Conservation (phyloP, 2,888 invertebrate genomes). For the Sycophila texana region DNA sequence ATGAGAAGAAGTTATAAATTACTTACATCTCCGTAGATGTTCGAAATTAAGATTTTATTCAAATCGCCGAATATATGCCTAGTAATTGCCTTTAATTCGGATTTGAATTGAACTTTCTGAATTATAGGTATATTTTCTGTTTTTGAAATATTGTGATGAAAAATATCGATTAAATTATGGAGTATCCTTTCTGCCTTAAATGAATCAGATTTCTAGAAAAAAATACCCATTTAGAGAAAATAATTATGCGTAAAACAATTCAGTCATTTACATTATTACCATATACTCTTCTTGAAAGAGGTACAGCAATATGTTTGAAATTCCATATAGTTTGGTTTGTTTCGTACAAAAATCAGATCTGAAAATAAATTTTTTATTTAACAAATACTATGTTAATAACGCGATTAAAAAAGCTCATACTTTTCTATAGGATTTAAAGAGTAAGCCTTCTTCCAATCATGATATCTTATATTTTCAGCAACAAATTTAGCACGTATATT, state of each 20-base stretch:
- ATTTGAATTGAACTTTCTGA: neutral
- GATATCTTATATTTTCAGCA: constrained; percentile 23
- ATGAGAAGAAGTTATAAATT: neutral
- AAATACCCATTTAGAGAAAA: neutral
- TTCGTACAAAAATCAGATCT: constrained; percentile 30
- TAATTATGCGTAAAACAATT: no score
- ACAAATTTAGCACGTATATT: constrained; percentile 29
- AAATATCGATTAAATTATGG: neutral
- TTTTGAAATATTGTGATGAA: constrained; percentile 19
- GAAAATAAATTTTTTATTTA: neutral
- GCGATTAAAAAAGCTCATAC: constrained; percentile 1
- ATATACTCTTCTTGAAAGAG: neutral
- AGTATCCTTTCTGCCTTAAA: neutral
- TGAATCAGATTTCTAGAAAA: neutral
- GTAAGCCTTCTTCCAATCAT: neutral
- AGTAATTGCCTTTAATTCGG: constrained; percentile 23
- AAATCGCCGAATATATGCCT: constrained; percentile 8
- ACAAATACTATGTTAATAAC: no score
- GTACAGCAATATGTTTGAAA: neutral
- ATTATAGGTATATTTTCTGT: neutral
- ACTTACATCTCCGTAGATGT: constrained; percentile 20
- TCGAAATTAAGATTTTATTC: neutral
- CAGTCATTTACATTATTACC: neutral
- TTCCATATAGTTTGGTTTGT: constrained; percentile 27
- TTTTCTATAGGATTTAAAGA: neutral